Conservation (phyloP, 2,888 invertebrate species). For the Mesoligia furuncula region DNA sequence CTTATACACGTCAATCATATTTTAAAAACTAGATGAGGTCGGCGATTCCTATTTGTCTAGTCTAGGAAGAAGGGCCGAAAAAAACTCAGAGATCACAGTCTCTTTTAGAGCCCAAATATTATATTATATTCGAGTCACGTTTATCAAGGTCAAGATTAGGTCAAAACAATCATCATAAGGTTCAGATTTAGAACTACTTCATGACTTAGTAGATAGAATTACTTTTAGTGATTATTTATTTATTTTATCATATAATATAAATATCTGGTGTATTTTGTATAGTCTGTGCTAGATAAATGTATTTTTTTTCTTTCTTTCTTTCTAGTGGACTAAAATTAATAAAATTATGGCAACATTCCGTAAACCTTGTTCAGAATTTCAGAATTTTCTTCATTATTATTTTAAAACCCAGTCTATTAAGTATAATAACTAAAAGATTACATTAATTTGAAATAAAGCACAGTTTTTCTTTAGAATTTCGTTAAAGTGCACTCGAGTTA, state of each 20-base stretch:
- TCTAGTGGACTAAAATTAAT: constrained; percentile 1
- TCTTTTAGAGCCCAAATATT: too few species aligned
- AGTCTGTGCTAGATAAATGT: too few species aligned
- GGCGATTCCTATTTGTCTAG: too few species aligned
- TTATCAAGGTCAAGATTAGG: constrained; percentile 9
- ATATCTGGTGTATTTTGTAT: too few species aligned
- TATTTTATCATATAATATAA: too few species aligned
- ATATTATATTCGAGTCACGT: constrained; percentile 22
- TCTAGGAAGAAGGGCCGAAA: too few species aligned
- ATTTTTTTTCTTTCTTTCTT: too few species aligned
- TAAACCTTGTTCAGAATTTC: background rate
- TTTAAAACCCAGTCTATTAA: background rate
- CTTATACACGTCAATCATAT: too few species aligned
- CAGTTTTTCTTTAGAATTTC: constrained; percentile 22
- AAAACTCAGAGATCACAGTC: too few species aligned
- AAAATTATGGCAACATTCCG: background rate
- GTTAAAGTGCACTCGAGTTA: constrained; percentile 29
- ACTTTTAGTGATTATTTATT: background rate
- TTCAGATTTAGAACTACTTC: constrained; percentile 11
- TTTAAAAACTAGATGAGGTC: too few species aligned
- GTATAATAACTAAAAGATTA: constrained; percentile 24
- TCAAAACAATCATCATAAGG: background rate
- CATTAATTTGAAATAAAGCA: constrained; percentile 22
- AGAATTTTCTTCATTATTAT: constrained; percentile 10
- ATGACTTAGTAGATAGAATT: constrained; percentile 22